Evolutionary conservation across 2,888 invertebrate genomes (phyloP).

Genomic region (Athalia circularis): DNA sequence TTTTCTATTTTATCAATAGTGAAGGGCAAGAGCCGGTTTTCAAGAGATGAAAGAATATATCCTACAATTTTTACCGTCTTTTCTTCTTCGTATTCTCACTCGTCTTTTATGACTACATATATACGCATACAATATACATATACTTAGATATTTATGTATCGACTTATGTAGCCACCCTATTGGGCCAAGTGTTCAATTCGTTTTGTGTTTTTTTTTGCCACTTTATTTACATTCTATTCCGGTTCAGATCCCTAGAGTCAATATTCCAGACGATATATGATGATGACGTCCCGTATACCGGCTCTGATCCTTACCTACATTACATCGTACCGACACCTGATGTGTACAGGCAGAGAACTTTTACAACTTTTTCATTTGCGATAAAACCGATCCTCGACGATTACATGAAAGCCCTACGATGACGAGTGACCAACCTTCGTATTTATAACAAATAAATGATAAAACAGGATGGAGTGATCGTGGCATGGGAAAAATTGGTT

Average conservation of each 20-base stretch:
- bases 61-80: constrained; percentile 1
- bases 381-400: too few relatives aligned
- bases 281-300: constrained; percentile 29
- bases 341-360: too few relatives aligned
- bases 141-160: constrained; percentile 24
- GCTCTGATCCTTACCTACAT: too few relatives aligned
- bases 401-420: too few relatives aligned
- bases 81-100: neutral
- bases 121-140: neutral
- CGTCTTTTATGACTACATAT: neutral
- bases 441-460: too few relatives aligned
- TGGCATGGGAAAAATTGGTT: too few relatives aligned
- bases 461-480: too few relatives aligned
- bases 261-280: constrained; percentile 45
- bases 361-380: too few relatives aligned
- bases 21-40: neutral
- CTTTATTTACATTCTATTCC: constrained; percentile 42
- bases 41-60: constrained; percentile 43
- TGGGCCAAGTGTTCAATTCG: neutral
- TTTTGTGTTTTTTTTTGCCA: neutral
- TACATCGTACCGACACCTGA: too few relatives aligned
- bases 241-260: constrained; percentile 34
- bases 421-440: too few relatives aligned
- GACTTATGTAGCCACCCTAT: constrained; percentile 14
- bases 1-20: constrained; percentile 35